Base-by-base conservation (phyloP, 2,113 vertebrate species). In the Eleginops maclovinus region DNA sequence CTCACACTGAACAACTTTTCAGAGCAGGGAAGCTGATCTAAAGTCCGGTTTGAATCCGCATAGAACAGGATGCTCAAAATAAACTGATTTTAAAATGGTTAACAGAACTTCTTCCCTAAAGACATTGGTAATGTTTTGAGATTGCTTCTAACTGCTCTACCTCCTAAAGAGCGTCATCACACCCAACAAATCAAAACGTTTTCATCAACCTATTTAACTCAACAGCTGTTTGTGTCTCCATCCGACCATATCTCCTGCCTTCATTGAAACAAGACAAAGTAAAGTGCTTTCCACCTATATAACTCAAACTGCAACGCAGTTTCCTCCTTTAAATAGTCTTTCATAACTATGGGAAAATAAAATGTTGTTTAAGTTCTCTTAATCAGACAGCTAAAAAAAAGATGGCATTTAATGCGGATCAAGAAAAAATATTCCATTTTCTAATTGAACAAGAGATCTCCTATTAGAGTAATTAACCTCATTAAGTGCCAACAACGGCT, bases 1-100 rank as follows among this genome's bases (percentile, higher is more conserved):
- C 84, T 87, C 86, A 85, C 87, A 89, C 76, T 89, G 82, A 65
- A 22, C 68, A 84, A 77, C 21, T 41, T 75, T 84, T 84, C 76
- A 79, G 80, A 80, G 67, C 86, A 89, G 77, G 63, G 81, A 82
- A 87, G 74, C 73, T 79, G 15, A 89, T 76, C 40, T 89, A 77
- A 88, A 84, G 61, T 73, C 19, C 16, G 36, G 12, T 54, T 24
- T 28, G 31, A 72, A 77, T 56, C 24, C 26, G 41, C 56, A 44
- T 46, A 15, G 50, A 5, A 17, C 16, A 58, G 19, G 19, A 54
- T 31, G 51, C 4, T 51, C n/a, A 51, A 36, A 56, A 51, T 19
- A 9, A 51, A 62, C 15, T 22, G 22, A 22, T 44, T 9, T 55
- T 55, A 62, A 51, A 19, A 12, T 50, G 3, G 31, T 46, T 4